Conservation (phyloP, 2,797 vertebrate genomes). For the Natrix natrix region DNA sequence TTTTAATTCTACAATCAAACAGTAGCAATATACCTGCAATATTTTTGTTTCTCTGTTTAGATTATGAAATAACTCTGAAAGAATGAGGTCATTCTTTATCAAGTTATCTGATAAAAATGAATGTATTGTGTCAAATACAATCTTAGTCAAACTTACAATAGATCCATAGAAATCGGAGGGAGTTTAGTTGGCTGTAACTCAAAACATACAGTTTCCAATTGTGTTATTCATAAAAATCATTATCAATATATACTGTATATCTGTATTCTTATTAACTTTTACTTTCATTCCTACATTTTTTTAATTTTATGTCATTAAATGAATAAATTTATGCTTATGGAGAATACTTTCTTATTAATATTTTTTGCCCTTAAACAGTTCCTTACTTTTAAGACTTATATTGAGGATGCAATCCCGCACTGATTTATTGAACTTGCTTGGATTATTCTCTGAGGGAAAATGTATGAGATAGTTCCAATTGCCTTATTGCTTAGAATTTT, state of each 20-base stretch:
- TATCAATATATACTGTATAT: neutral
- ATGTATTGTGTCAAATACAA: neutral
- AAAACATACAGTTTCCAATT: neutral
- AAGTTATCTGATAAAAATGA: neutral
- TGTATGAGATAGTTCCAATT: neutral
- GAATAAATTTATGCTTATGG: neutral
- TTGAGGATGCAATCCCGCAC: neutral
- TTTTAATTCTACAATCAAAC: neutral
- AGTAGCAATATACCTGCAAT: neutral
- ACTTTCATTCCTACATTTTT: neutral
- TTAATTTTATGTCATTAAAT: neutral
- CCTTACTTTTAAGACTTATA: neutral
- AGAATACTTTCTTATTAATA: neutral
- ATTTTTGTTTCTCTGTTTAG: neutral
- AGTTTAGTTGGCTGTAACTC: neutral
- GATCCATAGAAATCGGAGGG: neutral
- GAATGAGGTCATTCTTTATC: neutral
- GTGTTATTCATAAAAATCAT: neutral
- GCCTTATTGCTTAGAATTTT: constrained; percentile 1
- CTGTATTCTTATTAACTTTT: neutral
- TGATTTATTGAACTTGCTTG: neutral
- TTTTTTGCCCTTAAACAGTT: neutral
- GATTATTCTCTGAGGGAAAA: neutral
- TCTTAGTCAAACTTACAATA: neutral
- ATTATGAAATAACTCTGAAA: neutral